Percentiles rank a stretch among this genome's conserved stretches.
Evolutionary conservation across 1,140 invertebrate genomes (phyloP).

Genomic region (Drosophila tsacasi): DNA sequence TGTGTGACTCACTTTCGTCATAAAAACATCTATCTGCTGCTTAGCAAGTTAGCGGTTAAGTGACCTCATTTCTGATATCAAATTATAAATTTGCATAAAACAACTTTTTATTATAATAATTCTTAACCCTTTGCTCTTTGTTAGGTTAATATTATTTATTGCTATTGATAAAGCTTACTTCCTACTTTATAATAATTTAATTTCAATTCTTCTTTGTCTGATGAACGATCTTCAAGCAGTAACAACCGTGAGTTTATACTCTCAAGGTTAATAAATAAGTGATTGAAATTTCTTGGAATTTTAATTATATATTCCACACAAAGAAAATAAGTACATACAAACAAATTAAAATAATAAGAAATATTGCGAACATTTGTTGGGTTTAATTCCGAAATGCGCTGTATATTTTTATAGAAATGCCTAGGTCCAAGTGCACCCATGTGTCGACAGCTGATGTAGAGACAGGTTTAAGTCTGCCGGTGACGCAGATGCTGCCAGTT

Average conservation of each 20-base stretch:
- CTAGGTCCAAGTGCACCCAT: constrained; percentile 34
- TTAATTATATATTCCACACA: neutral
- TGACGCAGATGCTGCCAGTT: constrained; percentile 46
- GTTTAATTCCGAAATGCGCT: constrained; percentile 17
- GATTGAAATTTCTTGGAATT: constrained; percentile 18
- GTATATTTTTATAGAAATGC: constrained; percentile 8
- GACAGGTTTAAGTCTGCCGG: constrained; percentile 44
- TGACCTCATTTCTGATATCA: constrained; percentile 17
- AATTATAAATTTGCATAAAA: neutral
- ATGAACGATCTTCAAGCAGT: neutral
- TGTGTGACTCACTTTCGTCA: neutral
- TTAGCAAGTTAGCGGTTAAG: neutral
- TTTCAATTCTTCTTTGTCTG: neutral
- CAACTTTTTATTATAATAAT: neutral
- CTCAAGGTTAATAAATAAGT: constrained; percentile 19
- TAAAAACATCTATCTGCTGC: neutral
- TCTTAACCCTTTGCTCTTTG: neutral
- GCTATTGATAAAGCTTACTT: neutral
- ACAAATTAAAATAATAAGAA: neutral
- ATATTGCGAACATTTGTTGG: constrained; percentile 1
- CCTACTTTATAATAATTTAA: neutral
- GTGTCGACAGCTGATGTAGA: constrained; percentile 40
- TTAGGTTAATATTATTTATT: neutral
- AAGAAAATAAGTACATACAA: neutral
- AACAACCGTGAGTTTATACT: neutral